A percentile compares a stretch with the other conserved stretches of the same genome.
Evolutionary conservation across 2,797 vertebrate genomes (phyloP).

Genomic region (Amphiprion clarkii): DNA sequence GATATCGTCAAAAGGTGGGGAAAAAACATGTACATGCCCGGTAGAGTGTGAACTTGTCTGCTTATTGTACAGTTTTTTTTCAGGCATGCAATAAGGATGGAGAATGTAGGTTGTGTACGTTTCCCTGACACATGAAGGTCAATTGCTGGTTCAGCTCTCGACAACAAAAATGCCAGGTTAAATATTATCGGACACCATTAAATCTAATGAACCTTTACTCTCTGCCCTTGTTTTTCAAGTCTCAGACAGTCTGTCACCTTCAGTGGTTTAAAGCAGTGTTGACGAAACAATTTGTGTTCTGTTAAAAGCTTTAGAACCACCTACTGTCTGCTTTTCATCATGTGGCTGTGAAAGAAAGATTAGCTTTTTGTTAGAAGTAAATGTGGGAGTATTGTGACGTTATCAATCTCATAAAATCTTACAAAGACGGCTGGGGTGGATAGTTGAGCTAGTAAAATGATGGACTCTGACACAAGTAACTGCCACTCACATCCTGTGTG

Average conservation of each 20-base stretch:
- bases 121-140: constrained; percentile 30
- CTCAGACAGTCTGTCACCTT: neutral
- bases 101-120: constrained; percentile 33
- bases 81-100: neutral
- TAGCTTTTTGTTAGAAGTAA: neutral
- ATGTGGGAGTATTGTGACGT: neutral
- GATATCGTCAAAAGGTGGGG: neutral
- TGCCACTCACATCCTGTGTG: neutral
- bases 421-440: too few species aligned
- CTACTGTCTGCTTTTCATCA: neutral
- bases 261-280: neutral
- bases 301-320: neutral
- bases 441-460: neutral
- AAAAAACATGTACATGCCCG: neutral
- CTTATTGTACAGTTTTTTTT: neutral
- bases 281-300: neutral
- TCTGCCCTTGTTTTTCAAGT: constrained; percentile 19
- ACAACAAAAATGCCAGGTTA: constrained; percentile 44
- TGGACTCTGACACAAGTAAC: neutral
- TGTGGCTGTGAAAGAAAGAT: neutral
- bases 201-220: constrained; percentile 26
- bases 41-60: neutral
- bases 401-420: neutral
- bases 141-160: constrained; percentile 23
- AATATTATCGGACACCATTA: constrained; percentile 37